Percentiles rank a stretch among this genome's conserved stretches.
These are phyloP conservation scores for Rhamnusium bicolor DNA, from an alignment of 2,888 invertebrate species.

Conservation along the genomic window DNA sequence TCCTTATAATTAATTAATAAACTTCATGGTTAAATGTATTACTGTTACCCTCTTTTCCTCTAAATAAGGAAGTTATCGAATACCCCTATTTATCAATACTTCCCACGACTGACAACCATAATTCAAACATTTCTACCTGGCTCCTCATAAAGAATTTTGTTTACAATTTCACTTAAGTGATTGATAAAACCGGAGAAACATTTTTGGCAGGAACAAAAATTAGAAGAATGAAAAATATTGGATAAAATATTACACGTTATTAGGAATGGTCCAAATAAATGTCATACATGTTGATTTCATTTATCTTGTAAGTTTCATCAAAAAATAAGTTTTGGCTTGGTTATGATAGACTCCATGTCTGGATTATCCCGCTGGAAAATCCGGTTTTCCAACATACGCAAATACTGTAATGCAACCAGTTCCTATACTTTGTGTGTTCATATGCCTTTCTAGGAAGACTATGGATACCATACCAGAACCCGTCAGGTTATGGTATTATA, in stretches of 20 bases:
- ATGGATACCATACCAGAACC: no score
- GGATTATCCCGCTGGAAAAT: no score
- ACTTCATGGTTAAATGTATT: no score
- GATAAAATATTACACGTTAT: background rate
- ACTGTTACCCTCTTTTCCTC: background rate
- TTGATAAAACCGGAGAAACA: background rate
- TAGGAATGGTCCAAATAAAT: background rate
- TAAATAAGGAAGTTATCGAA: constrained; percentile 8
- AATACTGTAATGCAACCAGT: no score
- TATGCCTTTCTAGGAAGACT: no score
- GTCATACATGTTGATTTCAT: background rate
- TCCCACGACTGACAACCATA: background rate
- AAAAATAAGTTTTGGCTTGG: no score
- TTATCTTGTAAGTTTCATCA: no score
- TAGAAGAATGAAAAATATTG: background rate
- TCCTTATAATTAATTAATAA: no score
- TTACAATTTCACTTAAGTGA: background rate
- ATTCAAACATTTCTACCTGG: background rate
- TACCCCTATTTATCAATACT: background rate
- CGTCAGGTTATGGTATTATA: no score
- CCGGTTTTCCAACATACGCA: no score
- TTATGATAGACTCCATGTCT: no score
- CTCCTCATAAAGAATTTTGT: background rate
- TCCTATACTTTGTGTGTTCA: no score
- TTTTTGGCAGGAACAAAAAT: background rate